These are phyloP conservation scores for Peromyscus aztecus DNA, from an alignment of 2,797 vertebrate species.

Conservation along the genomic window DNA sequence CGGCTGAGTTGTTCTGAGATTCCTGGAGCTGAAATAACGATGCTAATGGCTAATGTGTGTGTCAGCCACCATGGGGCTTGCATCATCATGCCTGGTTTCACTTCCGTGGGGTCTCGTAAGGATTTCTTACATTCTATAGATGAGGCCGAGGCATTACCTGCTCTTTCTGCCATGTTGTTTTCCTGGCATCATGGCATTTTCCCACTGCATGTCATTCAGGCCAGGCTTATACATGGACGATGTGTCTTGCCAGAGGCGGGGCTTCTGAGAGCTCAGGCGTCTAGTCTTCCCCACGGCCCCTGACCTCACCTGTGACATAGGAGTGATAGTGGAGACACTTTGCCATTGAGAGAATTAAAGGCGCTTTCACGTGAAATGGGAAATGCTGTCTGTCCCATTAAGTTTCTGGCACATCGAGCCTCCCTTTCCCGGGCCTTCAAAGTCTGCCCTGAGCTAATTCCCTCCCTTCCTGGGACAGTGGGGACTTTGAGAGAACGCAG, in stretches of 20 bases:
- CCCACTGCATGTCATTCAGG: neutral
- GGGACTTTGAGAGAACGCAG: neutral
- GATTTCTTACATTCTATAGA: neutral
- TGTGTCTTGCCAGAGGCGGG: neutral
- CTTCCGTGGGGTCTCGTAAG: neutral
- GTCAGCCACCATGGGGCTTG: neutral
- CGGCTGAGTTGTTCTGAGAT: neutral
- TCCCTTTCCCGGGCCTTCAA: neutral
- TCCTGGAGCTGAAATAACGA: neutral
- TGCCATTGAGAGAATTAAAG: neutral
- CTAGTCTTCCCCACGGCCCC: neutral
- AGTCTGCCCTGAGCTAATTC: neutral
- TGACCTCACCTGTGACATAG: neutral
- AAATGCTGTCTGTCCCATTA: neutral
- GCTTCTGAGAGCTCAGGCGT: neutral
- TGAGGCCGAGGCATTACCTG: neutral
- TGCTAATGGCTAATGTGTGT: rapidly evolving
- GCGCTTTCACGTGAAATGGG: neutral
- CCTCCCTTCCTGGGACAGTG: neutral
- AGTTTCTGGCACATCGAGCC: neutral
- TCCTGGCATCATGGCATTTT: neutral
- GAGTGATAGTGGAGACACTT: neutral
- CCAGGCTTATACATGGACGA: neutral
- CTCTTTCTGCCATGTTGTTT: neutral
- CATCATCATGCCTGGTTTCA: rapidly evolving